Evolutionary conservation across 1,140 invertebrate genomes (phyloP).

Genomic region (Saxidomus purpurata): DNA sequence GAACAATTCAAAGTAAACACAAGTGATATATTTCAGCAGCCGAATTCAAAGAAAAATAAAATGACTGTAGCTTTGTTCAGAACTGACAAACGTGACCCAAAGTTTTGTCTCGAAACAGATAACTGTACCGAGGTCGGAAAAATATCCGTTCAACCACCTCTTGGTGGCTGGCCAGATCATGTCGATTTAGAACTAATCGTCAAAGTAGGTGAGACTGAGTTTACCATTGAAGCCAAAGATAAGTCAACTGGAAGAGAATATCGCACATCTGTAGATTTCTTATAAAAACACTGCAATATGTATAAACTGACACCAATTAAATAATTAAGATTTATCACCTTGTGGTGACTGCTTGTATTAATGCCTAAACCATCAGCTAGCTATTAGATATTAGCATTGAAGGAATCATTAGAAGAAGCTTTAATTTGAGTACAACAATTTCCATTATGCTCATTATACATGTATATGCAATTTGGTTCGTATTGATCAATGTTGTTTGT

Average conservation of each 20-base stretch:
- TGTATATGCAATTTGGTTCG: no score
- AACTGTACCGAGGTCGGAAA: not conserved
- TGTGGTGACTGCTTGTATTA: no score
- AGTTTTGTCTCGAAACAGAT: not conserved
- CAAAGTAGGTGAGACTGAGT: constrained; percentile 5
- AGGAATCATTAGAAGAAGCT: no score
- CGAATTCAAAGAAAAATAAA: not conserved
- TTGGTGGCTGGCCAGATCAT: not conserved
- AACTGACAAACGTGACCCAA: not conserved
- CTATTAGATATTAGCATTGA: no score
- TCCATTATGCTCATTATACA: no score
- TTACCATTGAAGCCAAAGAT: not conserved
- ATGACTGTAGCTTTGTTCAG: not conserved
- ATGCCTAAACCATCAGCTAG: no score
- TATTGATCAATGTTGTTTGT: no score
- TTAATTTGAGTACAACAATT: no score
- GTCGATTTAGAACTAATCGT: not conserved
- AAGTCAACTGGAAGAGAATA: not conserved
- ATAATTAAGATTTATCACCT: no score
- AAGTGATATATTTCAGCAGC: not conserved
- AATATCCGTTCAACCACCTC: not conserved
- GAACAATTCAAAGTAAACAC: not conserved
- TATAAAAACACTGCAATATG: no score
- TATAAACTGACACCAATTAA: no score
- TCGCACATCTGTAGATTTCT: not conserved